Base-by-base conservation (phyloP, 2,113 vertebrate genomes). In the Oreochromis aureus region DNA sequence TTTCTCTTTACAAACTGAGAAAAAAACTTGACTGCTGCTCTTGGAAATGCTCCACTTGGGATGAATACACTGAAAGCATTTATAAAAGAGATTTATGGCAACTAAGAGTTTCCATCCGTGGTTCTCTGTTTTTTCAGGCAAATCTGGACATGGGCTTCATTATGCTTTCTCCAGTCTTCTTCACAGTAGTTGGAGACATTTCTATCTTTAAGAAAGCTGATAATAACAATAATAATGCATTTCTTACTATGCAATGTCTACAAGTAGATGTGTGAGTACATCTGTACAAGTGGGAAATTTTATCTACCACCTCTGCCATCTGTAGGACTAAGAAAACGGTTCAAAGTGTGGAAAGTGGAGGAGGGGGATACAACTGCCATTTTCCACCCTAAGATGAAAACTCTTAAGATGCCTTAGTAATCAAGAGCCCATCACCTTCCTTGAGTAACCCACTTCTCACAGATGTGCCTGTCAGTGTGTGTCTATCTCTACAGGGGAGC, bases 61-160 rank as follows among this genome's bases (percentile, higher is more conserved):
- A 90, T 81, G 81, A 93, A 92, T 90, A 89, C 88, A 93, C 86
- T 93, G 89, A 89, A 94, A 87, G 82, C 59, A 87, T 95, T 92
- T 93, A 87, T 88, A 83, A 91, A 69, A 79, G 22, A 91, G 87
- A 94, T 94, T 93, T 90, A 92, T 86, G 87, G 86, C 82, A 63
- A 91, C 85, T 76, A 76, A 84, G 81, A 91, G 69, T 94, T 95
- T 94, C 93, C 90, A 91, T 92, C 78, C 24, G 46, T 51, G 54
- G 80, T 73, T 92, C 87, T 56, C 80, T 76, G 76, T 84, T 61
- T 89, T 81, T 81, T 79, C 39, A 53, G 71, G 80, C 54, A 53
- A 84, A 56, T 54, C 41, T 73, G 3, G 27, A 88, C 27, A 86
- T 89, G 90, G 66, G 16, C 83, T 92, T 92, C 80, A 88, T 91